phyloP scores from a whole-genome alignment of 2,113 vertebrate species.

The Plecotus auritus region DNA sequence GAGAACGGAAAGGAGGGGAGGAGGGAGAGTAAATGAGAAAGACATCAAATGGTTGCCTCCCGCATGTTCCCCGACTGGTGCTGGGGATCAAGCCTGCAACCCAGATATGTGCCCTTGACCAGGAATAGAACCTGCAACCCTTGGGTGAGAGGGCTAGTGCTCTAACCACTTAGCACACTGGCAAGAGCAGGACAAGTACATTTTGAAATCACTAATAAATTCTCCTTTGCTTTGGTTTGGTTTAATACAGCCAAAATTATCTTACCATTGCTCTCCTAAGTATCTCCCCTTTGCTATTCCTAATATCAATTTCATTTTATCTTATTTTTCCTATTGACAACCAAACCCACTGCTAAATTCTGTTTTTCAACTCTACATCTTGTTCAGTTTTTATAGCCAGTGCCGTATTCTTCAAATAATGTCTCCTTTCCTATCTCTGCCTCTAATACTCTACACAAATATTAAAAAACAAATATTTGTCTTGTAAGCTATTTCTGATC shows the following conservation, averaged over 20 bases:
- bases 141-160: too few relatives aligned
- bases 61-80: too few relatives aligned
- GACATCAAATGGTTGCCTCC: too few relatives aligned
- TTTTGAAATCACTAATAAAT: constrained; percentile 1
- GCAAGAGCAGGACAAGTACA: neutral
- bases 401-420: neutral
- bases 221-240: neutral
- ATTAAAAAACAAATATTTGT: neutral
- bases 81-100: too few relatives aligned
- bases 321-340: constrained; percentile 3
- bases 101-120: too few relatives aligned
- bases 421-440: neutral
- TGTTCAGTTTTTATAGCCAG: constrained; percentile 16
- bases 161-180: too few relatives aligned
- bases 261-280: neutral
- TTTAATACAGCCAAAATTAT: neutral
- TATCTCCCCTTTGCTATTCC: neutral
- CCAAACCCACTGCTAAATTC: constrained; percentile 18
- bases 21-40: too few relatives aligned
- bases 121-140: too few relatives aligned
- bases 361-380: neutral
- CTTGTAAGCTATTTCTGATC: neutral
- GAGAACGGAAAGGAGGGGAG: too few relatives aligned
- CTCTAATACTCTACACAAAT: neutral
- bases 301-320: constrained; percentile 25